phyloP scores from a whole-genome alignment of 2,113 vertebrate species.

The Chelonoidis abingdonii region DNA sequence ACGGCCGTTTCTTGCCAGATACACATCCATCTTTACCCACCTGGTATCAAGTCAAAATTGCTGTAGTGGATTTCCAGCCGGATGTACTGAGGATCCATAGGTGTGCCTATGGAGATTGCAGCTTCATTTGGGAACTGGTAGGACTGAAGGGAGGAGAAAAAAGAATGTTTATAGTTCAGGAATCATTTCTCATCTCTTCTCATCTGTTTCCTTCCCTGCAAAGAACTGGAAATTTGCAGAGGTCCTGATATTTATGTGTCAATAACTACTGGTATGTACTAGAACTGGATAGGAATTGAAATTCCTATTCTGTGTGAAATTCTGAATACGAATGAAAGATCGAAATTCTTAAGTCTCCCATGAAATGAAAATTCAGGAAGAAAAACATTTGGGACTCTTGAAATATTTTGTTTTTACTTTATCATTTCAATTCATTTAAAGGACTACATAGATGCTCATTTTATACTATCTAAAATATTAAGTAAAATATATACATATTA shows the following conservation, averaged over 20 bases:
- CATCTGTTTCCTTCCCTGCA: background rate
- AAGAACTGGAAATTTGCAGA: background rate
- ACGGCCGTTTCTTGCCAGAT: background rate
- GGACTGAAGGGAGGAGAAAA: slow-evolving; percentile 16
- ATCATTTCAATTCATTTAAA: background rate
- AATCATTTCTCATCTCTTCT: background rate
- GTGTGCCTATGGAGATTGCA: slow-evolving; percentile 81
- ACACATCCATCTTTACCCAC: slow-evolving; percentile 56
- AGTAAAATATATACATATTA: background rate
- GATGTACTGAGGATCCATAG: slow-evolving; percentile 64
- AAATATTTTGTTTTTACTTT: background rate
- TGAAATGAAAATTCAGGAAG: background rate
- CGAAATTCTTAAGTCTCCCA: too few species aligned
- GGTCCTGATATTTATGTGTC: background rate
- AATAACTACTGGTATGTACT: background rate
- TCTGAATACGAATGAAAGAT: background rate
- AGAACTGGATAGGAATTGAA: background rate
- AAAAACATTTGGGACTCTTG: background rate
- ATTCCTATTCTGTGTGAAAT: background rate
- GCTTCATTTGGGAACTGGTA: slow-evolving; percentile 73
- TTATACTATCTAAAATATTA: background rate
- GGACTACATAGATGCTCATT: too few species aligned
- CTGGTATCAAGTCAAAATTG: slow-evolving; percentile 75
- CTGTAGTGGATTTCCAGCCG: slow-evolving; percentile 89
- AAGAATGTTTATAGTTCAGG: background rate